Conservation (phyloP, 2,113 vertebrate species). For the Rafetus swinhoei region DNA sequence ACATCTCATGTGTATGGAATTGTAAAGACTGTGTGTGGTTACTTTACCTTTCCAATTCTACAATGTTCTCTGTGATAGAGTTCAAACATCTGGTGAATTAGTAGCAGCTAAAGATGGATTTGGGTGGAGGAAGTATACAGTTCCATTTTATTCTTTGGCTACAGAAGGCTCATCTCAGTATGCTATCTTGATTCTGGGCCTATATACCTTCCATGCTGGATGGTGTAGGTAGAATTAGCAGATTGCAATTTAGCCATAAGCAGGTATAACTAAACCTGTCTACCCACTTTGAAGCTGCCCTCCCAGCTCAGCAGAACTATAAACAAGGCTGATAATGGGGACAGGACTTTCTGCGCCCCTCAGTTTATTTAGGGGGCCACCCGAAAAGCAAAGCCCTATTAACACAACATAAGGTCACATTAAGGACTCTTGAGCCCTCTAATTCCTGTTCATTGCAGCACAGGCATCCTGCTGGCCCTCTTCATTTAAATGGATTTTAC, state of each 20-base stretch:
- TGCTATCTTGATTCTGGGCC: background rate
- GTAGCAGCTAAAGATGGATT: background rate
- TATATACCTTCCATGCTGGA: background rate
- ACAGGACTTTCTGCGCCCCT: background rate
- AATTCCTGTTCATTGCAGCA: background rate
- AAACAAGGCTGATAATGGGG: background rate
- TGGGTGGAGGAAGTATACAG: background rate
- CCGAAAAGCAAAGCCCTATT: no score
- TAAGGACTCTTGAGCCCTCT: background rate
- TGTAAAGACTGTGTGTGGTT: background rate
- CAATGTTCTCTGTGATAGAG: background rate
- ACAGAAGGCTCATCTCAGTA: background rate
- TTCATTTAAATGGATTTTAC: background rate
- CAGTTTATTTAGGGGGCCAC: background rate
- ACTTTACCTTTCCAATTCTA: background rate
- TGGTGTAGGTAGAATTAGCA: background rate
- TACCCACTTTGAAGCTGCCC: background rate
- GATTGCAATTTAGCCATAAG: background rate
- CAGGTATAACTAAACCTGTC: background rate
- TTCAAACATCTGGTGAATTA: background rate
- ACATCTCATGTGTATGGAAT: background rate
- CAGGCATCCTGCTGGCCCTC: background rate
- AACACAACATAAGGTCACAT: background rate
- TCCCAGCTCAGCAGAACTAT: rapidly evolving
- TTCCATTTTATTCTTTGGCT: background rate